These are phyloP conservation scores for Bovichtus diacanthus DNA, from an alignment of 2,797 vertebrate species.

Conservation along the genomic window DNA sequence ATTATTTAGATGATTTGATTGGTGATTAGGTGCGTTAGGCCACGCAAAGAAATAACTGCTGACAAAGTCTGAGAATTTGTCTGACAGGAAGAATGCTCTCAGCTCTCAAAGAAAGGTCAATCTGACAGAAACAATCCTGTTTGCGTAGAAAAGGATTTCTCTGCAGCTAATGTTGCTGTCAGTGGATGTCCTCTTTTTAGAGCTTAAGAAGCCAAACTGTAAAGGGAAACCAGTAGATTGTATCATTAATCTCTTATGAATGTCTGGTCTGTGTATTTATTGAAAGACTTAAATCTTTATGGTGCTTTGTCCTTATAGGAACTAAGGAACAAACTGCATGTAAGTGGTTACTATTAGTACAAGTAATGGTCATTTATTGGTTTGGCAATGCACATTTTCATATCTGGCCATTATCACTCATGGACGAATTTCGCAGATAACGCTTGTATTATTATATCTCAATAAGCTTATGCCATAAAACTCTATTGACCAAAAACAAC, in stretches of 20 bases:
- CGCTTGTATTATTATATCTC: background rate
- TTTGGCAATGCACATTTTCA: background rate
- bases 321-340: no score
- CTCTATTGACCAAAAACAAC: background rate
- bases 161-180: slow-evolving; percentile 31
- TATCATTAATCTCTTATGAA: no score
- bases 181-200: no score
- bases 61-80: slow-evolving; percentile 31
- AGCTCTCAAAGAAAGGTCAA: slow-evolving; percentile 47
- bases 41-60: slow-evolving; percentile 11
- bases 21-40: background rate
- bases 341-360: background rate
- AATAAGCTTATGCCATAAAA: background rate
- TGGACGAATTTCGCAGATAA: background rate
- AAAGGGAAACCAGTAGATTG: no score
- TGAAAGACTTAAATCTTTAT: no score
- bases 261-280: no score
- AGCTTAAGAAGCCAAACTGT: no score
- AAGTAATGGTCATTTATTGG: background rate
- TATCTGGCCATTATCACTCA: background rate
- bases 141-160: slow-evolving; percentile 21
- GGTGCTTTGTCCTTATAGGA: no score
- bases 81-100: slow-evolving; percentile 10
- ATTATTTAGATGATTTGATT: background rate
- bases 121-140: slow-evolving; percentile 34